Percentiles rank a stretch among this genome's conserved stretches.
Evolutionary conservation across 2,797 vertebrate genomes (phyloP).

Genomic region (Iguana delicatissima): DNA sequence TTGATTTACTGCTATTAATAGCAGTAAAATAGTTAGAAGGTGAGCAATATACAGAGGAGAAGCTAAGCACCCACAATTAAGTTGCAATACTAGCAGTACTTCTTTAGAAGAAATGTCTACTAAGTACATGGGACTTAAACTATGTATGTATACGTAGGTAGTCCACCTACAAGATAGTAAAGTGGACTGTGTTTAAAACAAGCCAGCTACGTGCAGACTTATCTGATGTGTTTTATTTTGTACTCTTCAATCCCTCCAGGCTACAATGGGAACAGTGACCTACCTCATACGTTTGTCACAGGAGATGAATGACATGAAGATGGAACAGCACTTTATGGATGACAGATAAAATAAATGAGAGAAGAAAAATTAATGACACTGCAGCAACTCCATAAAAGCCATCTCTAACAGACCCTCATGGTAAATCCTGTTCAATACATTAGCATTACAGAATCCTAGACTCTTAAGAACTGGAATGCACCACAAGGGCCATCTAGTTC

Average conservation of each 20-base stretch:
- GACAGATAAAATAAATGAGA: neutral
- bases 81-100: neutral
- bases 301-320: constrained; percentile 19
- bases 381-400: neutral
- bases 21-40: neutral
- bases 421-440: neutral
- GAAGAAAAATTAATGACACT: neutral
- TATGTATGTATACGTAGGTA: neutral
- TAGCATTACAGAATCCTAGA: no score
- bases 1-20: constrained; percentile 4
- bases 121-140: neutral
- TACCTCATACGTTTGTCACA: neutral
- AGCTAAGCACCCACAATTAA: neutral
- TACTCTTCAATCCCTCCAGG: neutral
- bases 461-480: no score
- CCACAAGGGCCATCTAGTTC: no score
- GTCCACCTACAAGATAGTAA: neutral
- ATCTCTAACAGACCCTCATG: no score
- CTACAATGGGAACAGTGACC: neutral
- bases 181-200: neutral
- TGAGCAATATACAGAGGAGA: neutral
- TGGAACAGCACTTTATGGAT: neutral
- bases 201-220: neutral
- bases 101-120: neutral
- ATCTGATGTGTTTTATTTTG: no score